Evolutionary conservation across 2,888 invertebrate genomes (phyloP), one percentile per base, ranked within the genome.

Genomic region (Mylabris sibirica): DNA sequence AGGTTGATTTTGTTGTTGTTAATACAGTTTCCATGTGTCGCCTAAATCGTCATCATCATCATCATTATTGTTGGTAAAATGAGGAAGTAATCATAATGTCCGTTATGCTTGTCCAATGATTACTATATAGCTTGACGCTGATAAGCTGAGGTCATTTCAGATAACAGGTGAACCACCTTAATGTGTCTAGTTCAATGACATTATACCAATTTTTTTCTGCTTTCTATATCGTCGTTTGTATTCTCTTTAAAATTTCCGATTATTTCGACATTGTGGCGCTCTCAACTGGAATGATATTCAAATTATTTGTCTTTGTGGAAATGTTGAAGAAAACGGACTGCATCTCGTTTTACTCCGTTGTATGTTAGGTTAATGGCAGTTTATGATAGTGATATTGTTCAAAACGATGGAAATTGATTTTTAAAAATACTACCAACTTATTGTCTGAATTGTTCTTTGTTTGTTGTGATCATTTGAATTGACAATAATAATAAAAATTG

Each of bases 121-220:
- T 49, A 22, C 49, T 1, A 17, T 20, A 49, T 22, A 49, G 49
- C 49, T 66, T 63, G 60, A 26, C 26, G 30, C 49, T 59, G 69
- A 69, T 69, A 69, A 66, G 63, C 26, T 34, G 22, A 64, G 66
- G 69, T 69, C 66, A 69, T 22, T 66, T 60, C 22, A 60, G 70
- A 72, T 67, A 64, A 65, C 71, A 71, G 73, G 73, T 73, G 67
- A 68, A 71, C 66, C 67, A 70, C 68, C 66, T 68, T 70, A 71
- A 70, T 70, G 73, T 69, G 67, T 63, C 64, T 63, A 70, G 73
- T 73, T 73, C 73, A 73, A 66, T 67, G 71, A 73, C 73, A 71
- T 60, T 62, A 61, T n/a, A n/a, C n/a, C 66, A 53, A 59, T 65
- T 63, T 68, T 68, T 49, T 49, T 1, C 17, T 20, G 5, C 6